Base-by-base conservation (phyloP, 2,113 vertebrate species). In the Sarotherodon lohbergeri region DNA sequence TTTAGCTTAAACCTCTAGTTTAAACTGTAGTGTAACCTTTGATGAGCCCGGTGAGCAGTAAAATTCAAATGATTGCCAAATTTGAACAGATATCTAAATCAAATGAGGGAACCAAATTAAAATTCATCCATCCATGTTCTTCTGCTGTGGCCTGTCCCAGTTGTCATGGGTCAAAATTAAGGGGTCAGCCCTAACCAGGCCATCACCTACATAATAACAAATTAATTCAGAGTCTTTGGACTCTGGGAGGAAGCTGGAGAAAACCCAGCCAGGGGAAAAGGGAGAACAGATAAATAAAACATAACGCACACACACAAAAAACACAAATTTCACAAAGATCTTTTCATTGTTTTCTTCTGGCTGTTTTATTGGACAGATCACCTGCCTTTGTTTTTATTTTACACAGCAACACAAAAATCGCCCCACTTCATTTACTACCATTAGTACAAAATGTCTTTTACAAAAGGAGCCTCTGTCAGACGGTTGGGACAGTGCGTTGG, bases 361-460 rank as follows among this genome's bases (percentile, higher is more conserved):
- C 90, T 86, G 88, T 79, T 96, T 95, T 95, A 96, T 96, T 94
- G 81, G 83, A 91, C 91, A 93, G 82, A 93, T 24, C 80, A 57
- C 48, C 82, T 83, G 88, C 82, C 83, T 84, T 71, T 39, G 22
- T 86, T 73, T 54, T 80, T 56, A 87, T 80, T 84, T 89, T 27
- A 92, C 81, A 95, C 88, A 91, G 92, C 88, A 90, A 90, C 93
- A 93, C 89, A 63, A 89, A 94, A 91, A 76, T 83, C 57, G 73
- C 81, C 84, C 78, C 86, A 85, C 85, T 91, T 92, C 90, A 88
- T 68, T 90, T 85, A 93, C 87, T 90, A 91, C 81, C 88, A 95
- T 95, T 94, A 95, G 92, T 96, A 96, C 87, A 96, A 96, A 96
- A 96, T 91, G 84, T 93, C 76, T 90, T 94, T 94, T 94, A 94